Evolutionary conservation across 2,888 invertebrate species (phyloP).

Genomic region (Caenorhabditis imperialis): DNA sequence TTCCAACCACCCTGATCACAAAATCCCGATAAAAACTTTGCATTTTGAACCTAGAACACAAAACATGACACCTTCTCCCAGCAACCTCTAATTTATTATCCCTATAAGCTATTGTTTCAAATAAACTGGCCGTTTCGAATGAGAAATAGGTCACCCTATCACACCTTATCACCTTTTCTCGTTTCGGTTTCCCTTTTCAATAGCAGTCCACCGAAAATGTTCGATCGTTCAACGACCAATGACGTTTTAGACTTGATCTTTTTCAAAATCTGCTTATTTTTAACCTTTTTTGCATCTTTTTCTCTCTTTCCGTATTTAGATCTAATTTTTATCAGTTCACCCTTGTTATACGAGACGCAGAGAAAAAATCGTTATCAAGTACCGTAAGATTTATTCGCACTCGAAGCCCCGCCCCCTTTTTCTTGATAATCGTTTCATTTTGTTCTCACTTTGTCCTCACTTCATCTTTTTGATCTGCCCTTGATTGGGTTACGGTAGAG

Average conservation of each 20-base stretch:
- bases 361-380: neutral
- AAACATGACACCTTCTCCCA: too few relatives aligned
- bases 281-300: neutral
- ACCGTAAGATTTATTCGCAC: constrained; percentile 40
- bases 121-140: too few relatives aligned
- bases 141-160: constrained; percentile 31
- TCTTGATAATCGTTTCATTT: neutral
- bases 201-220: neutral
- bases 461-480: too few relatives aligned
- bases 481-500: too few relatives aligned
- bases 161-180: constrained; percentile 4
- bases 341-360: too few relatives aligned
- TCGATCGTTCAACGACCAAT: constrained; percentile 56
- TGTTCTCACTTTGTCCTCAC: neutral
- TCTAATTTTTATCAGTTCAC: too few relatives aligned
- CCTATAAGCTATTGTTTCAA: too few relatives aligned
- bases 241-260: constrained; percentile 22
- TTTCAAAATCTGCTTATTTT: constrained; percentile 10
- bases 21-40: too few relatives aligned
- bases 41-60: too few relatives aligned
- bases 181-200: neutral
- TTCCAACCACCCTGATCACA: too few relatives aligned
- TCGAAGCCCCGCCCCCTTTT: neutral
- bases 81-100: too few relatives aligned
- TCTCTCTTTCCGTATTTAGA: too few relatives aligned